phyloP scores from a whole-genome alignment of 2,888 invertebrate species.

The Coelinius sp. region DNA sequence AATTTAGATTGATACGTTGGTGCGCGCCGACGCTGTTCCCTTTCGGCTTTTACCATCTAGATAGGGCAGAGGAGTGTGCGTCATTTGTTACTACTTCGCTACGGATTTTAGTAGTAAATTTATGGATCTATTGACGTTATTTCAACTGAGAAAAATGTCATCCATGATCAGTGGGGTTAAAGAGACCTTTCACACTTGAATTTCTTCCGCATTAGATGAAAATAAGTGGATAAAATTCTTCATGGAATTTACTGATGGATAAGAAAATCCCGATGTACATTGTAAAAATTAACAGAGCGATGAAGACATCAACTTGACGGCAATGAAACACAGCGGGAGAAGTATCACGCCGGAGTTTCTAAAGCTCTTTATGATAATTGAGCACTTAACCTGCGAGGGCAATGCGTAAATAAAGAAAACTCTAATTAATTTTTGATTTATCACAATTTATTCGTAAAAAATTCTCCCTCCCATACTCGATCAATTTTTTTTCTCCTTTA shows the following conservation, averaged over 20 bases:
- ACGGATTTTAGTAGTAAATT: conserved; percentile 39
- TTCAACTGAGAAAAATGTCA: conserved; percentile 1
- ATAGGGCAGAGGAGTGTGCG: conserved; percentile 31
- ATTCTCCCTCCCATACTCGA: neutral
- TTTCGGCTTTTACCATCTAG: conserved; percentile 43
- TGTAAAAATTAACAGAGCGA: neutral
- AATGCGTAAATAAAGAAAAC: neutral
- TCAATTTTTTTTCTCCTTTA: neutral
- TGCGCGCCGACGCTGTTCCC: conserved; percentile 48
- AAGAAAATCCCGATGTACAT: neutral
- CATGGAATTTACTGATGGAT: neutral
- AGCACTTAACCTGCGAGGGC: neutral
- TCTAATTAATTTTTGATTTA: conserved; percentile 1
- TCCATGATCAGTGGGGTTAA: neutral
- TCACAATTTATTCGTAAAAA: neutral
- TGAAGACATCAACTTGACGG: conserved; percentile 2
- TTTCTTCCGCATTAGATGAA: neutral
- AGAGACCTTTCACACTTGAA: neutral
- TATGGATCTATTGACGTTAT: conserved; percentile 38
- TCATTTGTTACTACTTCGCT: conserved; percentile 34
- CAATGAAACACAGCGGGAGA: neutral
- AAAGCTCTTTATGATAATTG: neutral
- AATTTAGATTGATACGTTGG: conserved; percentile 69
- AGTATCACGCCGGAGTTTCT: neutral
- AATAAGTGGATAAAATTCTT: neutral